Evolutionary conservation across 2,888 invertebrate species (phyloP).

Genomic region (Cylindroiulus punctatus): DNA sequence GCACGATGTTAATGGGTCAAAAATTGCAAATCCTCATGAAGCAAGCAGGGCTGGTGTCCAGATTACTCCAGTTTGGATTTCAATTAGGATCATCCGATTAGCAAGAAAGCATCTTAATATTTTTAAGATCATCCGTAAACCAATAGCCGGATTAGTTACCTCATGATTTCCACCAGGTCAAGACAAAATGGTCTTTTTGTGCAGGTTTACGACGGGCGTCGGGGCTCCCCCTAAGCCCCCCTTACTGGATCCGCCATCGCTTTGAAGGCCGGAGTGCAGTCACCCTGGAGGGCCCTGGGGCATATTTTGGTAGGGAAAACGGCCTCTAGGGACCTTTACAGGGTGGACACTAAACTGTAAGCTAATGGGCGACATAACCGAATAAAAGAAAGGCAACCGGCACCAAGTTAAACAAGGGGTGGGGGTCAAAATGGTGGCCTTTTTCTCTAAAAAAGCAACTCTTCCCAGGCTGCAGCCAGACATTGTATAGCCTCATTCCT

Average conservation of each 20-base stretch:
- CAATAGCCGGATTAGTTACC: background rate
- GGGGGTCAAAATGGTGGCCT: slow-evolving; percentile 11
- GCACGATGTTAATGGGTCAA: no score
- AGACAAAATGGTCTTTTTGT: background rate
- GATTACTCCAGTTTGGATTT: background rate
- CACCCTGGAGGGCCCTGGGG: background rate
- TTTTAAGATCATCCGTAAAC: background rate
- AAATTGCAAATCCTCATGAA: no score
- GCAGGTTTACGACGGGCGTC: background rate
- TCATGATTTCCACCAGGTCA: slow-evolving; percentile 3
- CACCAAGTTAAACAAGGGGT: slow-evolving; percentile 20
- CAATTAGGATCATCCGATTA: background rate
- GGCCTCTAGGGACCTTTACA: slow-evolving; percentile 1
- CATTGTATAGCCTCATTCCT: slow-evolving; percentile 41
- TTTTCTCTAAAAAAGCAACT: slow-evolving; percentile 33
- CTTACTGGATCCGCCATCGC: background rate
- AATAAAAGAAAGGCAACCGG: slow-evolving; percentile 18
- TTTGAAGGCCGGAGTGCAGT: background rate
- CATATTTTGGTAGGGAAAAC: slow-evolving; percentile 32
- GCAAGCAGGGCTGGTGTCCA: no score
- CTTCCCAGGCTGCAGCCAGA: slow-evolving; percentile 44
- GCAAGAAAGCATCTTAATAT: no score
- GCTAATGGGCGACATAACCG: slow-evolving; percentile 47
- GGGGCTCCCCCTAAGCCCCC: background rate
- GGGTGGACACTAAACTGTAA: slow-evolving; percentile 40